Base-by-base conservation (phyloP, 2,888 invertebrate genomes). In the Drosophila paranaensis region DNA sequence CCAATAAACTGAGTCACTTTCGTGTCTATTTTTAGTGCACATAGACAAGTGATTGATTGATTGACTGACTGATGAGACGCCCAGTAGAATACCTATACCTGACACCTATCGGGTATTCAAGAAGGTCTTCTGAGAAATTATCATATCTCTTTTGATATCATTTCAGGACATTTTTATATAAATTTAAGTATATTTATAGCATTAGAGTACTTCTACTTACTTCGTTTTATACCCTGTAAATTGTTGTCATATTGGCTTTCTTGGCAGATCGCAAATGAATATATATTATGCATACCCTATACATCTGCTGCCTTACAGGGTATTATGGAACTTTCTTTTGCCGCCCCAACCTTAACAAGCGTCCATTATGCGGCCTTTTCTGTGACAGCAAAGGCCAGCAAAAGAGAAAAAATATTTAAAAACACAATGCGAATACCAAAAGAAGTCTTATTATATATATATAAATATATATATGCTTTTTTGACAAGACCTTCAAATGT, bases 401-500 rank as follows among this genome's bases (percentile, higher is more conserved):
- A 64, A 48, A 57, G 43, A 55, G 37, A 56, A 58, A 50, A 42
- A 10, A 43, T 48, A 64, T 68, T 54, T 72, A 67, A 68, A 71
- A 68, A 71, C 48, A 64, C 64, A 80, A 80, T 77, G 60, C 58
- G 60, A 61, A 53, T 60, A 58, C 60, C 50, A 66, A 53, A 74
- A 84, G 58, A 56, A 73, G 68, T 55, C 0, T 6, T 65, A 10
- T 45, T 46, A 16, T 8, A 51, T 8, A 50, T 50, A 16, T 16
- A 35, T 8, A 13, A 35, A 14, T 35, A 14, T 43, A n/a, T 13
- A 16, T 43, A 25, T 37, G 8, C 30, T 14, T 20, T 71, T 62
- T 62, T 70, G 66, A 51, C 77, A 74, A 82, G 88, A 88, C 88
- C 88, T 86, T 88, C 86, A 84, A 88, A 79, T 55, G 66, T 50